phyloP scores from a whole-genome alignment of 1,140 invertebrate species.

The Ectropis grisescens region DNA sequence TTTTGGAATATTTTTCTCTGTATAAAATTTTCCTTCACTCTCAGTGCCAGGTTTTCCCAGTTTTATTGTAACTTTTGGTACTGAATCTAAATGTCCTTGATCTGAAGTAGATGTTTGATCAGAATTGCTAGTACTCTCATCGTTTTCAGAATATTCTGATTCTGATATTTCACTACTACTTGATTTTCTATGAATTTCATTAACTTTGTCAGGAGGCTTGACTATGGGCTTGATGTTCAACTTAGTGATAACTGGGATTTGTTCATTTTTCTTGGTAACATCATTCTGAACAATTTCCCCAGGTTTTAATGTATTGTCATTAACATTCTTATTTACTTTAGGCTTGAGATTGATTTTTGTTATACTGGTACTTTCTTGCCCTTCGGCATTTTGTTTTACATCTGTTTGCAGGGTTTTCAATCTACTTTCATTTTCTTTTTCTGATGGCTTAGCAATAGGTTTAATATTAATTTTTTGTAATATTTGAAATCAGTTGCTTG shows the following conservation, averaged over 20 bases:
- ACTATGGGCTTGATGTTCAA: constrained; percentile 61
- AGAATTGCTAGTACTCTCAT: constrained; percentile 58
- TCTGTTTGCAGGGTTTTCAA: no score
- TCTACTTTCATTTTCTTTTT: constrained; percentile 15
- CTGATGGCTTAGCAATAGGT: constrained; percentile 10
- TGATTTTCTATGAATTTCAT: constrained; percentile 54
- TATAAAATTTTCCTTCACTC: constrained; percentile 58
- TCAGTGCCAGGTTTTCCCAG: constrained; percentile 56
- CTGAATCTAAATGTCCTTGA: constrained; percentile 37
- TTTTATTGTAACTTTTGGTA: constrained; percentile 65
- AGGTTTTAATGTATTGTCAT: no score
- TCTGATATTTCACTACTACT: constrained; percentile 68
- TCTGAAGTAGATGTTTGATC: constrained; percentile 55
- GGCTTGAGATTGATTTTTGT: no score
- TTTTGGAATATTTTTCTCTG: constrained; percentile 56
- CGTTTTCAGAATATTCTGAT: constrained; percentile 66
- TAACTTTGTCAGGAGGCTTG: constrained; percentile 53
- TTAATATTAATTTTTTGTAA: no score
- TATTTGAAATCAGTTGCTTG: no score
- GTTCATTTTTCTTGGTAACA: constrained; percentile 19
- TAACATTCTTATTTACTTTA: no score
- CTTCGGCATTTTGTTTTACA: no score
- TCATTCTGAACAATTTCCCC: background rate
- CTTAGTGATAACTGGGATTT: constrained; percentile 49
- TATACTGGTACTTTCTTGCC: no score